Evolutionary conservation across 1,140 invertebrate genomes (phyloP).

Genomic region (Oedothorax gibbosus): DNA sequence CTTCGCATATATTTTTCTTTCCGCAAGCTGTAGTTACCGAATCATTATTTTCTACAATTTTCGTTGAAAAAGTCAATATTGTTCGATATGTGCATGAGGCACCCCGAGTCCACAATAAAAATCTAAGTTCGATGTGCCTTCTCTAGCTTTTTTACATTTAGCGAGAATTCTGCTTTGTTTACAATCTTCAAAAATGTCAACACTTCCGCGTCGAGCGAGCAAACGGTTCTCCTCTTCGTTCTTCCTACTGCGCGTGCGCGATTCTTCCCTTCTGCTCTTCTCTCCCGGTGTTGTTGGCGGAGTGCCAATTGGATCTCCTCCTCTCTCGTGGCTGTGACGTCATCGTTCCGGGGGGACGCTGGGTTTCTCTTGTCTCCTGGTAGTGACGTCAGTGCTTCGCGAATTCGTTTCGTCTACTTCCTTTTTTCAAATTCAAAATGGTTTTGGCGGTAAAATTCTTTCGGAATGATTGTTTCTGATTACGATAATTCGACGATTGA

Average conservation of each 20-base stretch:
- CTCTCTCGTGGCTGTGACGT: too few species aligned
- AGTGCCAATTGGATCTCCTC: background rate
- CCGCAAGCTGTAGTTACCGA: background rate
- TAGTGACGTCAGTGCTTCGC: too few species aligned
- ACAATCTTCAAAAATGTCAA: too few species aligned
- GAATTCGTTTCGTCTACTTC: background rate
- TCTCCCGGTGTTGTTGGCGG: background rate
- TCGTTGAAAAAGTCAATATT: background rate
- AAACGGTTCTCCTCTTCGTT: too few species aligned
- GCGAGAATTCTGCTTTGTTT: background rate
- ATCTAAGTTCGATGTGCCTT: background rate
- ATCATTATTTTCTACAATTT: background rate
- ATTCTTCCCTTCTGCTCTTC: too few species aligned
- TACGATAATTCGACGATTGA: too few species aligned
- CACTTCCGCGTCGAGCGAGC: too few species aligned
- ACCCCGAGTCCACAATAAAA: background rate
- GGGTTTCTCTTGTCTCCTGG: background rate
- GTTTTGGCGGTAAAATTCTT: slow-evolving; percentile 6
- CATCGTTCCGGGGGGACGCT: background rate
- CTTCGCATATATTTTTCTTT: background rate
- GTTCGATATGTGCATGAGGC: background rate
- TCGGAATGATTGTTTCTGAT: background rate
- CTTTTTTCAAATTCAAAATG: background rate
- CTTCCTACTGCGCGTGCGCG: too few species aligned
- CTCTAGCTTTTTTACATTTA: background rate